Conservation (phyloP, 2,113 vertebrate genomes). For the Varanus komodoensis region DNA sequence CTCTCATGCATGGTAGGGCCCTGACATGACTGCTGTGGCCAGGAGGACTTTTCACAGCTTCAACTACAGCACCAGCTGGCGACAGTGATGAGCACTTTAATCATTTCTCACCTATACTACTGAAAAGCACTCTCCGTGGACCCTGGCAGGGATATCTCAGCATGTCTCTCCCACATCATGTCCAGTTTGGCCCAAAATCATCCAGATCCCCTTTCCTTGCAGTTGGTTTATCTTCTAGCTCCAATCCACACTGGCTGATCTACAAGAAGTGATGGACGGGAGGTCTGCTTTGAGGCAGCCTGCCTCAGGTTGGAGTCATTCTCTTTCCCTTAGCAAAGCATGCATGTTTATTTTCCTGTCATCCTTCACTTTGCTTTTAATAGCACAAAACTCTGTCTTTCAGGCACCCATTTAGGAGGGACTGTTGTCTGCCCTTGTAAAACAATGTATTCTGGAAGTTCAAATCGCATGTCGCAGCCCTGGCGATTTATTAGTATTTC, state of each 20-base stretch:
- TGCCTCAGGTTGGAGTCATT: background rate
- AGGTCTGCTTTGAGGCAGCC: too few relatives aligned
- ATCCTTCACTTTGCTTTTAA: background rate
- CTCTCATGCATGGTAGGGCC: too few relatives aligned
- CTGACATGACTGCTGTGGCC: too few relatives aligned
- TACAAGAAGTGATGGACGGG: background rate
- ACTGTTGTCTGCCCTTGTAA: background rate
- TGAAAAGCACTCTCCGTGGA: too few relatives aligned
- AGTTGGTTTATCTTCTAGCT: background rate
- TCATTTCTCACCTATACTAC: too few relatives aligned
- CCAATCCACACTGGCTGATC: background rate
- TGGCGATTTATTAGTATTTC: background rate
- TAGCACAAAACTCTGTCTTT: background rate
- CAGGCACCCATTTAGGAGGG: background rate
- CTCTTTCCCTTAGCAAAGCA: background rate
- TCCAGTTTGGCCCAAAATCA: background rate
- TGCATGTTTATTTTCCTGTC: background rate
- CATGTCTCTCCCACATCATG: background rate
- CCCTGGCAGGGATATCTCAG: too few relatives aligned
- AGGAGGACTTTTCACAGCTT: too few relatives aligned
- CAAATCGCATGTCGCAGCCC: background rate
- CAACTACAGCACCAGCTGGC: too few relatives aligned
- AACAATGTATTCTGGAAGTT: background rate
- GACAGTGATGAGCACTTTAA: too few relatives aligned
- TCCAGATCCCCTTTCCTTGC: background rate